Conservation (phyloP, 2,888 invertebrate genomes). For the Entomobrya multifasciata region DNA sequence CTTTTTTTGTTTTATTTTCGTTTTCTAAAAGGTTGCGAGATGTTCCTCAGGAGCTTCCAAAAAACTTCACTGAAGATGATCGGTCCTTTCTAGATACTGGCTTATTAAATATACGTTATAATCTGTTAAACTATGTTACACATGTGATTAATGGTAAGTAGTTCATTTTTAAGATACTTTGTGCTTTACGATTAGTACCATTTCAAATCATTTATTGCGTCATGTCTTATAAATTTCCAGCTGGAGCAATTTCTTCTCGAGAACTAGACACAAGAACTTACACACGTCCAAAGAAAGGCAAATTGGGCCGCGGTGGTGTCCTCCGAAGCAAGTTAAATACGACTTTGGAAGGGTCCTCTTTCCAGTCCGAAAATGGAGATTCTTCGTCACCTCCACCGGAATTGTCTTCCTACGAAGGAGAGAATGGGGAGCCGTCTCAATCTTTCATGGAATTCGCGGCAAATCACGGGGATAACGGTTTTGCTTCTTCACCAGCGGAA, state of each 20-base stretch:
- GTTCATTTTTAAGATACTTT: neutral
- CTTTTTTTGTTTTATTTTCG: no score
- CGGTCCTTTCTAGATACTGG: conserved; percentile 64
- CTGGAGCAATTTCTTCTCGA: conserved; percentile 56
- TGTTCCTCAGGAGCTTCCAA: neutral
- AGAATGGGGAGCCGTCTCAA: neutral
- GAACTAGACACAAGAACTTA: conserved; percentile 75
- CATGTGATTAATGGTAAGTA: conserved; percentile 46
- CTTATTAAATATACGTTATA: conserved; percentile 52
- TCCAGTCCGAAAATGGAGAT: no score
- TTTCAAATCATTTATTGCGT: neutral
- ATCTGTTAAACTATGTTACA: conserved; percentile 58
- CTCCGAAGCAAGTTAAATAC: conserved; percentile 30
- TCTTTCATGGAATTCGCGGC: no score
- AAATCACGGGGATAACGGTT: no score
- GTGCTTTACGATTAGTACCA: no score
- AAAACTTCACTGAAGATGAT: conserved; percentile 46
- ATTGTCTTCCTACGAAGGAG: neutral
- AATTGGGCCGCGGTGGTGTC: conserved; percentile 66
- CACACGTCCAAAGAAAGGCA: conserved; percentile 75
- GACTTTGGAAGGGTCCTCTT: no score
- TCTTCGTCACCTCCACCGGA: no score
- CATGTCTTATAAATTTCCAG: no score
- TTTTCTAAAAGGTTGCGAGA: conserved; percentile 10
- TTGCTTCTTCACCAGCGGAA: no score